Base-by-base conservation (phyloP, 2,888 invertebrate species). In the Zhengitettix transpicula region DNA sequence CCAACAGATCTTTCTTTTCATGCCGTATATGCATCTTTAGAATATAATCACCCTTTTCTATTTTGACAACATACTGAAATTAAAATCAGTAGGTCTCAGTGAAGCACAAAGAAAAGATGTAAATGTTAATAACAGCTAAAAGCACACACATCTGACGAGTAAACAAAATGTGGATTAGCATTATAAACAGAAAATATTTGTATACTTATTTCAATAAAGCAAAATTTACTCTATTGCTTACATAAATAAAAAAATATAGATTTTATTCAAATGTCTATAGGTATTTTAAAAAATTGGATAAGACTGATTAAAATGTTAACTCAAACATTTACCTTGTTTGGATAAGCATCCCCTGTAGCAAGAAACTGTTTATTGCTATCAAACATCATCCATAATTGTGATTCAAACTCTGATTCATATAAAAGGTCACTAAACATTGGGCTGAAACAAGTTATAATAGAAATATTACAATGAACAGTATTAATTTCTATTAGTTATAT, bases 301-400 rank as follows among this genome's bases (percentile, higher is more conserved):
- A 51, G n/a, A 51, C 51, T n/a, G 8, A 51, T 51, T 51, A 15
- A 14, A 51, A 15, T 51, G 7, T n/a, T n/a, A n/a, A n/a, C n/a
- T n/a, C n/a, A n/a, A 47, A 47, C 47, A 47, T 47, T 73, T 73
- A 87, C 88, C 76, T 87, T 87, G 28, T 81, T 80, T 0, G 94
- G 89, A 73, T 89, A 94, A 2, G 95, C 93, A 73, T 96, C 95
- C 0, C 96, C 95, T 63, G 85, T 82, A 57, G 82, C 83, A 67
- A 96, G 73, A 60, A 88, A 80, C 69, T 91, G 88, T 74, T 98
- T 98, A 73, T 91, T 90, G 60, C 78, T 75, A 74, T 96, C 94
- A 76, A 88, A 98, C 63, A 98, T 69, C 88, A 96, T 90, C 95
- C 97, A 97, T 72, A 98, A 78, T 74, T 98, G 95, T 10, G 93